A percentile compares a stretch with the other conserved stretches of the same genome.
Evolutionary conservation across 2,888 invertebrate genomes (phyloP).

Genomic region (Petrolisthes manimaculis): DNA sequence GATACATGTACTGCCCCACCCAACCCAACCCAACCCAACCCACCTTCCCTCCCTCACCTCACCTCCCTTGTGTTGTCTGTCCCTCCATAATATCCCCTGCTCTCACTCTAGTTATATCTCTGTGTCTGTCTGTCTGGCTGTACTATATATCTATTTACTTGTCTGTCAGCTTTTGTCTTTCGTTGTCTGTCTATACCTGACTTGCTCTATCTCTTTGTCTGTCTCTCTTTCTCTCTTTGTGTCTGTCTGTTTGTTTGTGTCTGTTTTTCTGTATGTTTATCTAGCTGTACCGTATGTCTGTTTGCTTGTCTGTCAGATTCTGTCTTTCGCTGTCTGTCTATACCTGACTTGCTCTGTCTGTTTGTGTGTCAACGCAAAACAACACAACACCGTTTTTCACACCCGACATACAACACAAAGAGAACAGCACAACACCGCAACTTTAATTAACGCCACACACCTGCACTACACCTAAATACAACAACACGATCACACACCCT

Average conservation of each 20-base stretch:
- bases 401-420: background rate
- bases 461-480: background rate
- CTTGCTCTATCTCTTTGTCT: too few species aligned
- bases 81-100: background rate
- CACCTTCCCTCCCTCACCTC: background rate
- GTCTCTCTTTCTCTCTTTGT: background rate
- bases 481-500: background rate
- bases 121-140: background rate
- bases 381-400: background rate
- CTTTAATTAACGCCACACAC: too few species aligned
- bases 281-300: too few species aligned
- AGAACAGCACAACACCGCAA: background rate
- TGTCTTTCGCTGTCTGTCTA: constrained; percentile 4
- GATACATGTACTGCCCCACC: background rate
- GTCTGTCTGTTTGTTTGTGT: background rate
- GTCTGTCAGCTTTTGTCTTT: too few species aligned
- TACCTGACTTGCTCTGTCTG: constrained; percentile 11
- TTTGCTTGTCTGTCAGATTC: too few species aligned
- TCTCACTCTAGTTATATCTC: background rate
- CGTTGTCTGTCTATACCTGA: too few species aligned
- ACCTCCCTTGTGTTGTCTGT: background rate
- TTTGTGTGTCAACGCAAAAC: background rate
- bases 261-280: background rate
- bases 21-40: background rate
- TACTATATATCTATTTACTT: background rate